Evolutionary conservation across 92 coral and sea anemone species (phyloP).

Genomic region (Bergia sp.): DNA sequence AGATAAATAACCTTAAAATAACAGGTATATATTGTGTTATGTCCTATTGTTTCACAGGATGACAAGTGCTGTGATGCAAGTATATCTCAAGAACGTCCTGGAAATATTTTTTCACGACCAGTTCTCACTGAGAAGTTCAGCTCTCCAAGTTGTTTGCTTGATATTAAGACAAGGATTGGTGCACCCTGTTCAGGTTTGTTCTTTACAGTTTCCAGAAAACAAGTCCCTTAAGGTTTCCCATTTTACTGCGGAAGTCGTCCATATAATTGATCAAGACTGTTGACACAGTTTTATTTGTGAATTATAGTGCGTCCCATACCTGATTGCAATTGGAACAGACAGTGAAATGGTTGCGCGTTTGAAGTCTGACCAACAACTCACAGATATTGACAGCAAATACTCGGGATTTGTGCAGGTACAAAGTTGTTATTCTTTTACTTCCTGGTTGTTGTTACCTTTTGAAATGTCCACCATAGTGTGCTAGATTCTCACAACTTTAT

Average conservation of each 20-base stretch:
- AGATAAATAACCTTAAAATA: too few species aligned
- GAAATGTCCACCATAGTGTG: not conserved
- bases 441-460: not conserved
- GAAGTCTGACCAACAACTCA: slow-evolving; percentile 88
- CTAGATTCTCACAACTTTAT: not conserved
- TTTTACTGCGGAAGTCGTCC: not conserved
- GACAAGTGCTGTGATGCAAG: slow-evolving; percentile 99
- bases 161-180: slow-evolving; percentile 97
- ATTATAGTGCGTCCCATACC: slow-evolving; percentile 92
- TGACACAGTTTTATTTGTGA: not conserved
- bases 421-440: not conserved
- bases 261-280: not conserved
- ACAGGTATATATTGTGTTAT: not conserved
- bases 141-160: slow-evolving; percentile 87
- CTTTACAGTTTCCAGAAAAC: not conserved
- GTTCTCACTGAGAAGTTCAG: slow-evolving; percentile 81
- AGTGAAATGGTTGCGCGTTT: slow-evolving; percentile 79
- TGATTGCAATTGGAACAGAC: slow-evolving; percentile 97
- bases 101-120: slow-evolving; percentile 91
- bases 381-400: slow-evolving; percentile 92
- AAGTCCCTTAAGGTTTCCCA: too few species aligned
- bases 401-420: slow-evolving; percentile 96
- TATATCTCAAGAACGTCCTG: slow-evolving; percentile 90
- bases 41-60: slow-evolving; percentile 60
- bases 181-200: slow-evolving; percentile 98